phyloP scores from a whole-genome alignment of 2,888 invertebrate genomes.

The Tryphoninae sp. region DNA sequence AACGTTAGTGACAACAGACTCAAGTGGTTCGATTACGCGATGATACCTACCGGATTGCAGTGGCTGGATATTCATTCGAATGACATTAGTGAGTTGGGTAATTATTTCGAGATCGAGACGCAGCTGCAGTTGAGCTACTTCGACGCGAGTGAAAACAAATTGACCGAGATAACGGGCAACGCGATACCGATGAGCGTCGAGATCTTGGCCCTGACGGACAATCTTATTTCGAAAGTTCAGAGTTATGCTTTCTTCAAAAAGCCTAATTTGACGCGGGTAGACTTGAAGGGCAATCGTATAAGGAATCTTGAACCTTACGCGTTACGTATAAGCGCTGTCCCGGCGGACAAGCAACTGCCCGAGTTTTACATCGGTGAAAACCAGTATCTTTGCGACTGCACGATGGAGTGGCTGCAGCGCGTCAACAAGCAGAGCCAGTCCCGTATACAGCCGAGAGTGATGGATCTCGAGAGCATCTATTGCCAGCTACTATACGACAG shows the following conservation, averaged over 20 bases:
- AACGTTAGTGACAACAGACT: conserved; percentile 93
- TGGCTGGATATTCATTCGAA: conserved; percentile 94
- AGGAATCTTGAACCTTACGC: conserved; percentile 89
- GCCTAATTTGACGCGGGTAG: conserved; percentile 91
- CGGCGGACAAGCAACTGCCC: conserved; percentile 87
- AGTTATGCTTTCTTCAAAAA: conserved; percentile 94
- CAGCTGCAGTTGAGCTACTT: conserved; percentile 90
- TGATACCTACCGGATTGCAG: conserved; percentile 91
- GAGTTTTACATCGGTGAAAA: conserved; percentile 93
- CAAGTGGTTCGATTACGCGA: conserved; percentile 92
- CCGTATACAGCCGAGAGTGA: conserved; percentile 90
- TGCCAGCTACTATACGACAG: conserved; percentile 91
- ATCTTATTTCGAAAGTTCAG: conserved; percentile 91
- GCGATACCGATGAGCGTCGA: conserved; percentile 92
- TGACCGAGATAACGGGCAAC: conserved; percentile 91
- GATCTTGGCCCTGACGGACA: conserved; percentile 90
- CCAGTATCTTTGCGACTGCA: conserved; percentile 93
- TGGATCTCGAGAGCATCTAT: conserved; percentile 91
- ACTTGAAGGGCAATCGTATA: conserved; percentile 91
- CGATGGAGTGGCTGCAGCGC: conserved; percentile 95
- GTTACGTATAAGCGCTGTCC: conserved; percentile 88
- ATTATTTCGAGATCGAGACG: conserved; percentile 92
- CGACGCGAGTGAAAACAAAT: conserved; percentile 91
- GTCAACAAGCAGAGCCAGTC: conserved; percentile 88
- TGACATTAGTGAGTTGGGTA: conserved; percentile 91